These are phyloP conservation scores for Eulemur mongoz DNA, from an alignment of 2,797 vertebrate species.

Conservation along the genomic window DNA sequence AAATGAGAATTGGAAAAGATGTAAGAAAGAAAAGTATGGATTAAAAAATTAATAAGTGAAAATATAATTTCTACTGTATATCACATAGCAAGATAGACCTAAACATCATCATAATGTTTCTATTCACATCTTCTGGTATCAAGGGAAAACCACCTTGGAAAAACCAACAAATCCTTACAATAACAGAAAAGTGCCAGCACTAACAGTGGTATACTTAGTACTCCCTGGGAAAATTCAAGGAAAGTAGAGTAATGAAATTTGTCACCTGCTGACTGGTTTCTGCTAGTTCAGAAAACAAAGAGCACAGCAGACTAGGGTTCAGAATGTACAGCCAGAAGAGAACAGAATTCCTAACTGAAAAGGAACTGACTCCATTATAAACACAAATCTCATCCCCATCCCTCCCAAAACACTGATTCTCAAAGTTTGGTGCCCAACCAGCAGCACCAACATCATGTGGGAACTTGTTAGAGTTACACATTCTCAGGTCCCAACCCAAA, in stretches of 20 bases:
- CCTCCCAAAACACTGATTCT: not conserved
- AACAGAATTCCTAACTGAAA: not conserved
- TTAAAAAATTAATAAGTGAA: constrained; percentile 54
- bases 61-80: not conserved
- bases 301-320: not conserved
- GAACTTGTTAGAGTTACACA: not conserved
- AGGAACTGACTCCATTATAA: not conserved
- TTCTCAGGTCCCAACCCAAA: not conserved
- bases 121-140: constrained; percentile 45
- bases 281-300: constrained; percentile 66
- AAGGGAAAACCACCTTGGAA: constrained; percentile 57
- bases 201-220: constrained; percentile 63
- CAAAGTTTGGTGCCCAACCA: not conserved
- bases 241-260: constrained; percentile 58
- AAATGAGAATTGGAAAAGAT: constrained; percentile 56
- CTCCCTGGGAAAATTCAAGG: constrained; percentile 74
- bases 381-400: not conserved
- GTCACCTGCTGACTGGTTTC: constrained; percentile 72
- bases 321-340: constrained; percentile 50
- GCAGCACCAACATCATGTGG: not conserved
- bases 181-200: constrained; percentile 63
- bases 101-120: constrained; percentile 23
- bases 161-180: constrained; percentile 70
- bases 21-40: not conserved
- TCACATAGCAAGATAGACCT: constrained; percentile 40